Evolutionary conservation across 2,113 vertebrate species (phyloP).

Genomic region (Eptesicus fuscus): DNA sequence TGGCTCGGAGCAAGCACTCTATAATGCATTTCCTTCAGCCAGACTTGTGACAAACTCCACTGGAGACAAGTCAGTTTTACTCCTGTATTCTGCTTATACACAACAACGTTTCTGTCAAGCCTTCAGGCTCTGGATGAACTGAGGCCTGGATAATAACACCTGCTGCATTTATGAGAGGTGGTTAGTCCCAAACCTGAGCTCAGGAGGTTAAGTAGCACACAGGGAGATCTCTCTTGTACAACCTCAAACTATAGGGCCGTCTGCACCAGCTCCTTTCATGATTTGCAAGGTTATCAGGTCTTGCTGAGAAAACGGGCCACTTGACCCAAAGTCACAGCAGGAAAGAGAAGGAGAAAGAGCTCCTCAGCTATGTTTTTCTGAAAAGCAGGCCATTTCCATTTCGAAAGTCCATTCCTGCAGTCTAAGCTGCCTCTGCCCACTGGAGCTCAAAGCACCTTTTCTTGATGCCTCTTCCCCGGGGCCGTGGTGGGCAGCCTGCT

Average conservation of each 20-base stretch:
- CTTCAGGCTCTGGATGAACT: background rate
- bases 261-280: background rate
- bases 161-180: background rate
- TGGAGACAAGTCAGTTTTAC: background rate
- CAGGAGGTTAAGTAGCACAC: background rate
- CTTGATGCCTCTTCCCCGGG: background rate
- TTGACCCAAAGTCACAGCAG: constrained; percentile 50
- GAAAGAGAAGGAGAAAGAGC: background rate
- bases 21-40: background rate
- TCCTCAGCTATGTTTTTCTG: background rate
- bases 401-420: background rate
- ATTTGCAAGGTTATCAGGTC: constrained; percentile 6
- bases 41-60: background rate
- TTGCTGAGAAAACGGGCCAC: constrained; percentile 32
- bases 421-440: background rate
- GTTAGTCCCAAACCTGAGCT: background rate
- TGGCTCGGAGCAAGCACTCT: background rate
- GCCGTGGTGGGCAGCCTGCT: background rate
- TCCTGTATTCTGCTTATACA: background rate
- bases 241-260: background rate
- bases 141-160: background rate
- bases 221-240: background rate
- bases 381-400: background rate
- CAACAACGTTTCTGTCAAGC: background rate
- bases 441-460: background rate